Evolutionary conservation across 2,797 vertebrate species (phyloP), one percentile per base, ranked within the genome.

Genomic region (Hapalemur alaotrensis): DNA sequence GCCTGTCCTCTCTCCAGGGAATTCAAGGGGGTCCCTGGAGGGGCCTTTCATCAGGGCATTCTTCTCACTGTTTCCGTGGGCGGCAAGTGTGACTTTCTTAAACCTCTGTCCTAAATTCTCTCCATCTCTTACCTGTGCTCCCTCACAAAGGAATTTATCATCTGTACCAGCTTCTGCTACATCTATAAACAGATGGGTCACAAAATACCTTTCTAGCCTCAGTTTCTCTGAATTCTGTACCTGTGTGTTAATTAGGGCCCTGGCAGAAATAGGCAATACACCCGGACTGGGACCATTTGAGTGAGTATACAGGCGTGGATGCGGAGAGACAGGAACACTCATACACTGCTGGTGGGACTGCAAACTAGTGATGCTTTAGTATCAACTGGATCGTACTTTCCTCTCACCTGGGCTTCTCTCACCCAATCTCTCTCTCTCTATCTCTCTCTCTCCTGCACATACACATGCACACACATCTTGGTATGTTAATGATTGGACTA

Each of bases 341-440:
- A 38, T 38, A 38, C 38, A 38, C 38, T 38, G 38, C 38, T 38
- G 38, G 38, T 38, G 38, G 38, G 38, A 38, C 2, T 38, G 38
- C 38, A 38, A 38, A 38, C 38, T 80, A 96, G 25, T 84, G 91
- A 57, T 86, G 57, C 65, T 81, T 95, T 95, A 94, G 65, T 93
- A 88, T 69, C 30, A 92, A 89, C 28, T 78, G 32, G 28, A 92
- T 54, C 50, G 32, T 35, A 84, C 28, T 81, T 95, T 38, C 43
- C 28, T 81, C 65, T 81, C n/a, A 65, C 28, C 32, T 15, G 14
- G 12, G 35, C 35, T 67, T 84, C 20, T 12, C 15, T 32, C 72
- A 59, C 5, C 23, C n/a, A 65, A 46, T 30, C 4, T 43, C 13
- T 20, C n/a, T 52, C 5, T 32, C 14, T 30, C 6, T 18, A 10